phyloP scores from a whole-genome alignment of 2,888 invertebrate species.

The Tolmerus cingulatus region DNA sequence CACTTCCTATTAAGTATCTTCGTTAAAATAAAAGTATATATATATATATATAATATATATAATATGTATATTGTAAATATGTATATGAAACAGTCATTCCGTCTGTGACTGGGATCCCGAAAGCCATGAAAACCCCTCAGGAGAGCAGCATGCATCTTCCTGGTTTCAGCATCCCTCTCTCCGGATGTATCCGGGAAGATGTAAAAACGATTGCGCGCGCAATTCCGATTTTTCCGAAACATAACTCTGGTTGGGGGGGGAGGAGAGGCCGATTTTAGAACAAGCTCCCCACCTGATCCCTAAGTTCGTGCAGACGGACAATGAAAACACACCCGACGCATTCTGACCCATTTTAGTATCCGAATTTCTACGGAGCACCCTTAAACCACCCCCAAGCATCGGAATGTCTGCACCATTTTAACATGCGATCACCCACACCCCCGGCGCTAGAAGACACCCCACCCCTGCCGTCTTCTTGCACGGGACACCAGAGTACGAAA shows the following conservation, averaged over 20 bases:
- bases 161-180: neutral
- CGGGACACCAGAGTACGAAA: neutral
- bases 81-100: neutral
- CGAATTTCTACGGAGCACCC: neutral
- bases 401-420: neutral
- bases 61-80: no score
- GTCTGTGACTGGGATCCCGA: neutral
- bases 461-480: neutral
- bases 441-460: neutral
- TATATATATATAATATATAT: neutral
- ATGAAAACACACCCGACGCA: neutral
- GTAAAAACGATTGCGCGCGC: slow-evolving; percentile 2
- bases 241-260: neutral
- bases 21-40: neutral
- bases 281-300: neutral
- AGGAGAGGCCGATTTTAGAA: neutral
- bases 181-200: neutral
- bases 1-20: neutral
- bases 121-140: neutral
- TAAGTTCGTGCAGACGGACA: neutral
- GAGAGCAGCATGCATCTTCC: slow-evolving; percentile 1
- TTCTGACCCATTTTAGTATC: neutral
- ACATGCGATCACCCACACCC: neutral
- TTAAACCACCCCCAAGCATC: neutral
- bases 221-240: neutral